Percentiles rank a stretch among this genome's conserved stretches.
These are phyloP conservation scores for Halocaridina rubra DNA, from an alignment of 2,888 invertebrate genomes.

Conservation along the genomic window DNA sequence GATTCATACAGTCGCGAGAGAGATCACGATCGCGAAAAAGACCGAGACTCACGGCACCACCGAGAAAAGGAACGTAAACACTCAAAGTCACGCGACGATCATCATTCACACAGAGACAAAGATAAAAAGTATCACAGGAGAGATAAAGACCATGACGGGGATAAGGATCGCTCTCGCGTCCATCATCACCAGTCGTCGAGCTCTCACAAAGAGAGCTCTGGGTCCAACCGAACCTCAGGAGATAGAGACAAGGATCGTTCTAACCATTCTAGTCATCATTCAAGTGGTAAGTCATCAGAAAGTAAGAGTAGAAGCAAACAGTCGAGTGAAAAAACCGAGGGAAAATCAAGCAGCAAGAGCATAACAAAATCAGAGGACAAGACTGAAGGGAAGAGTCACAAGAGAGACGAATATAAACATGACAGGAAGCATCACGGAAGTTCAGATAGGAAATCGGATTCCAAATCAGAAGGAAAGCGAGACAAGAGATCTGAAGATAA, in stretches of 20 bases:
- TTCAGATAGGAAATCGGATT: background rate
- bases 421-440: background rate
- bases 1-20: slow-evolving; percentile 33
- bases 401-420: slow-evolving; percentile 19
- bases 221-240: slow-evolving; percentile 30
- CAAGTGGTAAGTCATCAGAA: slow-evolving; percentile 29
- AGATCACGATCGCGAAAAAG: slow-evolving; percentile 37
- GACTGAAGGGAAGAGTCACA: background rate
- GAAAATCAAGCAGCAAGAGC: slow-evolving; percentile 21
- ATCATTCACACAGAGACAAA: slow-evolving; percentile 46
- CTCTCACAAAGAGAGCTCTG: slow-evolving; percentile 12
- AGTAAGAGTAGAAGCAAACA: background rate
- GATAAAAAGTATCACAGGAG: slow-evolving; percentile 50
- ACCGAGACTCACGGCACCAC: slow-evolving; percentile 21
- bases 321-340: slow-evolving; percentile 2
- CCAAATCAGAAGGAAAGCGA: slow-evolving; percentile 19
- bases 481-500: slow-evolving; percentile 1
- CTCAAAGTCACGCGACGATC: slow-evolving; percentile 46
- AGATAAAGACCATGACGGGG: slow-evolving; percentile 46
- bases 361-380: background rate
- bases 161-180: slow-evolving; percentile 20
- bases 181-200: slow-evolving; percentile 44
- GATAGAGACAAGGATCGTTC: slow-evolving; percentile 41
- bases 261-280: slow-evolving; percentile 33
- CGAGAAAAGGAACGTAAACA: slow-evolving; percentile 46